Percentiles rank a stretch among this genome's conserved stretches.
Conservation (phyloP, 2,888 invertebrate genomes). For the Lasioglossum pauxillum region DNA sequence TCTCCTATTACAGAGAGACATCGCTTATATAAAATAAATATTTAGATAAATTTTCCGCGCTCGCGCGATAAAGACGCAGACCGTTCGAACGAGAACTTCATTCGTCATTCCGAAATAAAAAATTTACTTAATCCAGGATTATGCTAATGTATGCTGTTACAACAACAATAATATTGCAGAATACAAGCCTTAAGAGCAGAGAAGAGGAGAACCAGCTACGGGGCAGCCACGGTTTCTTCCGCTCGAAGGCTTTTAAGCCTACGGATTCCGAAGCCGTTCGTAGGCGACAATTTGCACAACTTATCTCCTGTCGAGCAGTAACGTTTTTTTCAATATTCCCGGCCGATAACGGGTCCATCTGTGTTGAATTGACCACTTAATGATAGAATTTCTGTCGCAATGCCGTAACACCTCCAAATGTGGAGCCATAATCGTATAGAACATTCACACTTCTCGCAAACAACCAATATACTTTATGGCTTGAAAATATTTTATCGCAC, state of each 20-base stretch:
- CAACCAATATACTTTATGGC: neutral
- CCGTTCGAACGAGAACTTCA: conserved; percentile 42
- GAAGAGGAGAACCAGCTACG: conserved; percentile 9
- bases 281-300: conserved; percentile 22
- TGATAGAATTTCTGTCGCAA: neutral
- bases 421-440: neutral
- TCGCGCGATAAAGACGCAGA: conserved; percentile 3
- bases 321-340: neutral
- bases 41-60: conserved; percentile 46
- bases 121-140: conserved; percentile 57
- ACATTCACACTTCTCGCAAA: conserved; percentile 5
- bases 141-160: conserved; percentile 55
- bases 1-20: conserved; percentile 21
- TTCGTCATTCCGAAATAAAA: conserved; percentile 49
- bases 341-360: neutral
- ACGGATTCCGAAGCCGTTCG: neutral
- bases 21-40: conserved; percentile 42
- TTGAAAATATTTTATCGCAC: neutral
- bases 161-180: conserved; percentile 48
- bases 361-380: conserved; percentile 1
- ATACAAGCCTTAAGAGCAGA: conserved; percentile 34
- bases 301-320: neutral
- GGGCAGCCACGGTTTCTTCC: neutral
- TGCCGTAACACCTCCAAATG: neutral
- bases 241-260: conserved; percentile 17